A percentile compares a stretch with the other conserved stretches of the same genome.
phyloP scores from a whole-genome alignment of 2,113 vertebrate species.

The Erinaceus europaeus region DNA sequence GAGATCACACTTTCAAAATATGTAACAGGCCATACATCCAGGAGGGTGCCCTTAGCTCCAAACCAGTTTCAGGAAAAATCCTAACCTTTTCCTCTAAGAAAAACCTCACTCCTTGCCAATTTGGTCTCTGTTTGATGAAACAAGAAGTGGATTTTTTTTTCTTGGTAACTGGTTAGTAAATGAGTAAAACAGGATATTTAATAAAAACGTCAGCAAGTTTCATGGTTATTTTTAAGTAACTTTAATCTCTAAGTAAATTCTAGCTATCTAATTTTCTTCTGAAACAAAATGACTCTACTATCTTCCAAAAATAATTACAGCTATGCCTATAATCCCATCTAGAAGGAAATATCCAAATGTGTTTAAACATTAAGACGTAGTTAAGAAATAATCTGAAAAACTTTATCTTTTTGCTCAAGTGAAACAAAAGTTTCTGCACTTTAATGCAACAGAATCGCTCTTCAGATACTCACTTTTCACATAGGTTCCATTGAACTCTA shows the following conservation, averaged over 20 bases:
- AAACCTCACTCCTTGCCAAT: too few relatives aligned
- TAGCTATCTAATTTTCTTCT: background rate
- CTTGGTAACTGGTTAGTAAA: too few relatives aligned
- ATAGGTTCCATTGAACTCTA: background rate
- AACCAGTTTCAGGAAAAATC: too few relatives aligned
- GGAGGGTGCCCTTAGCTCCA: too few relatives aligned
- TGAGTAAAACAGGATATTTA: too few relatives aligned
- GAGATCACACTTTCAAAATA: too few relatives aligned
- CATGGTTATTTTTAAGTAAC: too few relatives aligned
- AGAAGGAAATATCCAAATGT: background rate
- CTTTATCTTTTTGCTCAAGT: background rate
- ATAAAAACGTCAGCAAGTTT: too few relatives aligned
- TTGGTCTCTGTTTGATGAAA: too few relatives aligned
- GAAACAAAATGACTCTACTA: background rate
- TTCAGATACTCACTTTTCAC: background rate
- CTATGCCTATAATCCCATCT: background rate
- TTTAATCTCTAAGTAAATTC: conserved; percentile 13
- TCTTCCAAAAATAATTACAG: background rate
- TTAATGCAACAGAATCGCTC: background rate
- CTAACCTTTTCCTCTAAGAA: too few relatives aligned
- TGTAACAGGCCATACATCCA: too few relatives aligned
- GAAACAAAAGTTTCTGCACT: background rate
- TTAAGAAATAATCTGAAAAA: background rate
- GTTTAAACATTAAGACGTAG: background rate
- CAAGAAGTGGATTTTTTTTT: too few relatives aligned